phyloP scores from a whole-genome alignment of 1,140 invertebrate genomes.

The Tyrophagus putrescentiae region DNA sequence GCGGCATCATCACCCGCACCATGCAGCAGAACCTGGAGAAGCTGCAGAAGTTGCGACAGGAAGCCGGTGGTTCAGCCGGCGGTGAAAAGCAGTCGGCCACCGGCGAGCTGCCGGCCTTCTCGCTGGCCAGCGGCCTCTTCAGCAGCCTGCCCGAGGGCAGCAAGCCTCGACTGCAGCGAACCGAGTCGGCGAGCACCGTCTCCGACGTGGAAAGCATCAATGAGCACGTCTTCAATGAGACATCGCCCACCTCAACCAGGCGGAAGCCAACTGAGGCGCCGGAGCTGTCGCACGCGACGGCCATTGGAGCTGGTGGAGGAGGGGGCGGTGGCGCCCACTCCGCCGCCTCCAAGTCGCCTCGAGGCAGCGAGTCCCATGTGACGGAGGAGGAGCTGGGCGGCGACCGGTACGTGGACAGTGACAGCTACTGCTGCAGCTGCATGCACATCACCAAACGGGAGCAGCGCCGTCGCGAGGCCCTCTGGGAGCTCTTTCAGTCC shows the following conservation, averaged over 20 bases:
- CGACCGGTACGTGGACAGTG: neutral
- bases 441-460: slow-evolving; percentile 24
- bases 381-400: neutral
- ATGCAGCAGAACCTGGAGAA: neutral
- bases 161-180: neutral
- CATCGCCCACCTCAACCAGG: too few species aligned
- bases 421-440: slow-evolving; percentile 17
- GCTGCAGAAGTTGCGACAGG: neutral
- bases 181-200: neutral
- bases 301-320: too few species aligned
- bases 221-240: too few species aligned
- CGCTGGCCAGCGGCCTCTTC: too few species aligned
- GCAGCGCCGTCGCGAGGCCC: slow-evolving; percentile 37
- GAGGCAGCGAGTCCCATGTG: too few species aligned
- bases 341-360: too few species aligned
- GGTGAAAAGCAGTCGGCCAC: too few species aligned
- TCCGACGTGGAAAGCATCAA: slow-evolving; percentile 8
- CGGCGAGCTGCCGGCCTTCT: too few species aligned
- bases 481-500: slow-evolving; percentile 55
- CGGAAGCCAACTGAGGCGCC: too few species aligned
- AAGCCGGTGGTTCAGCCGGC: too few species aligned
- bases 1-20: neutral
- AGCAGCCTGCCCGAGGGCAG: neutral
- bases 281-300: too few species aligned
- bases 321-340: too few species aligned